Percentiles rank a stretch among this genome's conserved stretches.
These are phyloP conservation scores for Epizoanthus ramosus DNA, from an alignment of 92 coral and sea anemone species.

Conservation along the genomic window DNA sequence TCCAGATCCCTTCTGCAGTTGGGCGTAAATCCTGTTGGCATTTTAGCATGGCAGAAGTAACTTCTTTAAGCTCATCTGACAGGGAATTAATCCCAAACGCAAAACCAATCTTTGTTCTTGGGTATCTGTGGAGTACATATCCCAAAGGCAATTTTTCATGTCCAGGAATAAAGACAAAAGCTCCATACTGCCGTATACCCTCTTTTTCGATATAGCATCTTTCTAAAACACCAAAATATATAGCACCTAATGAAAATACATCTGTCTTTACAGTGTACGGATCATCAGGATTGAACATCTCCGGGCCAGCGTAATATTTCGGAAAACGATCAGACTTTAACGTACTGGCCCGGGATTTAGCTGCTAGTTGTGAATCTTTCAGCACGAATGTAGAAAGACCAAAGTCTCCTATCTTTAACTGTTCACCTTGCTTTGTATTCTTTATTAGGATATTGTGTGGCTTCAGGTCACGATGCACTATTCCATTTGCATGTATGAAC, in stretches of 20 bases:
- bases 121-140: background rate
- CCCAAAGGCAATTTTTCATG: background rate
- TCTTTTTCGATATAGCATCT: background rate
- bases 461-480: background rate
- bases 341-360: background rate
- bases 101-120: background rate
- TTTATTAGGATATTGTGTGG: background rate
- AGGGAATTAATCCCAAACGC: background rate
- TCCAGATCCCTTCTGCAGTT: background rate
- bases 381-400: background rate
- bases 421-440: background rate
- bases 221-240: constrained; percentile 9
- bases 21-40: background rate
- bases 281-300: background rate
- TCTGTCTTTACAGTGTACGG: constrained; percentile 12
- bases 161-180: background rate
- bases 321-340: background rate
- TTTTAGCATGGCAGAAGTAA: background rate
- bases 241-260: constrained; percentile 8
- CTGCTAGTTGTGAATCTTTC: background rate
- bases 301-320: background rate
- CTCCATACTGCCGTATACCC: background rate
- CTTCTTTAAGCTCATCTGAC: background rate
- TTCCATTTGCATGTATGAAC: background rate
- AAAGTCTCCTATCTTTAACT: background rate